A percentile compares a stretch with the other conserved stretches of the same genome.
Evolutionary conservation across 2,888 invertebrate species (phyloP).

Genomic region (Tineola bisselliella): DNA sequence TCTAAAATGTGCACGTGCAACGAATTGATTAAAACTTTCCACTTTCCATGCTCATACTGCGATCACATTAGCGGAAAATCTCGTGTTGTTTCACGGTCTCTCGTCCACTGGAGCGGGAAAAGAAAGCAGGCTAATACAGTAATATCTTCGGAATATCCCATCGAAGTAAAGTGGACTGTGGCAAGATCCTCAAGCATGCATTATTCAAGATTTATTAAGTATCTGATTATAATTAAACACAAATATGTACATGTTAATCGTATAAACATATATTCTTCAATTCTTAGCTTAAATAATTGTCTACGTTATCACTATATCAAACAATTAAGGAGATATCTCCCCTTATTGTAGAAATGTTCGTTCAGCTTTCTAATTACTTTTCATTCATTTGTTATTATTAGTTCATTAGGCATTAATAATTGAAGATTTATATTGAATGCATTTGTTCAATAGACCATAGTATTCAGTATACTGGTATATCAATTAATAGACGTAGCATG

Average conservation of each 20-base stretch:
- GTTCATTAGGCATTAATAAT: conserved; percentile 7
- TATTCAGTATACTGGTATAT: not conserved
- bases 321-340: not conserved
- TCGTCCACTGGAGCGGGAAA: conserved; percentile 54
- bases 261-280: not conserved
- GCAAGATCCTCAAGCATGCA: not conserved
- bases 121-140: conserved; percentile 45
- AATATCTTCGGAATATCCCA: conserved; percentile 19
- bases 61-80: conserved; percentile 58
- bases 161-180: not conserved
- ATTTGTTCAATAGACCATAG: not conserved
- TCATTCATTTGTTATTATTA: not conserved
- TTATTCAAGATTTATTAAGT: not conserved
- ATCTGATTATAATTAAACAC: not conserved
- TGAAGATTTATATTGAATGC: not conserved
- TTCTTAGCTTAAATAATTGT: not conserved
- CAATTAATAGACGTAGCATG: not conserved
- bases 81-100: conserved; percentile 53
- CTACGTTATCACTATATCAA: not conserved
- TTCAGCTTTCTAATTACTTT: conserved; percentile 11
- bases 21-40: conserved; percentile 62
- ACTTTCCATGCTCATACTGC: conserved; percentile 57
- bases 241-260: not conserved
- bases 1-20: conserved; percentile 52
- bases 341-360: not conserved